phyloP scores from a whole-genome alignment of 2,888 invertebrate species.

The Dryococelus australis region DNA sequence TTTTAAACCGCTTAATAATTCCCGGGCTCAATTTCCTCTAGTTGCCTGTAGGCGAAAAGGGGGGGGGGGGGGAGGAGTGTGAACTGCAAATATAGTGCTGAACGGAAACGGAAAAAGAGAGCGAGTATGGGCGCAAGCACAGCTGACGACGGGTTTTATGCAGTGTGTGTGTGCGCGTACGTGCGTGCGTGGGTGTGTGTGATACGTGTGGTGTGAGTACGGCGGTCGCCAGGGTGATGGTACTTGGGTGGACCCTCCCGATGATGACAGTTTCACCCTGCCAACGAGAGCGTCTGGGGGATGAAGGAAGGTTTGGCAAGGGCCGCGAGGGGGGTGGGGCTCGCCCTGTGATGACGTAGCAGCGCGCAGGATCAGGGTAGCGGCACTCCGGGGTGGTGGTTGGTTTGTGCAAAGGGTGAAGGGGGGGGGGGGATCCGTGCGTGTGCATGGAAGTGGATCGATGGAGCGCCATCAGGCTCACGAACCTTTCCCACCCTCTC shows the following conservation, averaged over 20 bases:
- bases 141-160: too few relatives aligned
- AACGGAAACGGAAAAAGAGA: too few relatives aligned
- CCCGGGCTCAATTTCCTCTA: too few relatives aligned
- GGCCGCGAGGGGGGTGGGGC: neutral
- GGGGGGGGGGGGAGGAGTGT: too few relatives aligned
- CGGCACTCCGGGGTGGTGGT: too few relatives aligned
- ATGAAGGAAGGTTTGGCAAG: neutral
- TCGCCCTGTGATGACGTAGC: neutral
- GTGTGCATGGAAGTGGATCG: conserved; percentile 16
- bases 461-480: neutral
- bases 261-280: neutral
- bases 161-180: too few relatives aligned
- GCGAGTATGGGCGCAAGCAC: too few relatives aligned
- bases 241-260: neutral
- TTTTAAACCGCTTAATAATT: too few relatives aligned
- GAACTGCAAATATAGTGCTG: too few relatives aligned
- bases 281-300: neutral
- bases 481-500: neutral
- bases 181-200: neutral
- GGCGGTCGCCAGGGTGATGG: neutral
- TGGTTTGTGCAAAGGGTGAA: too few relatives aligned
- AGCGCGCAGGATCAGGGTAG: neutral
- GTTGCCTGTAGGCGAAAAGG: too few relatives aligned
- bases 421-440: neutral
- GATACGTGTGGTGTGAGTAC: neutral